These are phyloP conservation scores for Molorchus minor DNA, from an alignment of 2,888 invertebrate genomes.

Conservation along the genomic window DNA sequence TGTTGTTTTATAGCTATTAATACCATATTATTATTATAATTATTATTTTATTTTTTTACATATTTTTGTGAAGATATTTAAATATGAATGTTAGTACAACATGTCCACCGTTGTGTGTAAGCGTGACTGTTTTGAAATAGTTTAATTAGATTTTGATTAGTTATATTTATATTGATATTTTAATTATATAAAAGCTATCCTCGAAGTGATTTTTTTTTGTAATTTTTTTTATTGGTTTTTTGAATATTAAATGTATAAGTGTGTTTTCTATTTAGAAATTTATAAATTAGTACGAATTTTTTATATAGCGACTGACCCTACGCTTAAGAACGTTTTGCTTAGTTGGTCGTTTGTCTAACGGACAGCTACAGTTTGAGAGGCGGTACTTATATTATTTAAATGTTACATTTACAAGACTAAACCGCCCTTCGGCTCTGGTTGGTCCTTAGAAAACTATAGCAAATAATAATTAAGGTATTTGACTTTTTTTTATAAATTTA, in stretches of 20 bases:
- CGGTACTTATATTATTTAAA: constrained; percentile 46
- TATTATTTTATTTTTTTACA: constrained; percentile 66
- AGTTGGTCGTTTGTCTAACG: constrained; percentile 52
- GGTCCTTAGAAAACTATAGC: constrained; percentile 54
- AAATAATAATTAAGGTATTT: constrained; percentile 59
- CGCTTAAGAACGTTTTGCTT: constrained; percentile 55
- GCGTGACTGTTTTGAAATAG: constrained; percentile 63
- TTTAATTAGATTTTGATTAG: constrained; percentile 62
- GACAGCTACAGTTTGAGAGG: constrained; percentile 46
- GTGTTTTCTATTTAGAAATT: constrained; percentile 64
- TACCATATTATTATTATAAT: constrained; percentile 62
- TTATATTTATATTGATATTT: constrained; percentile 64
- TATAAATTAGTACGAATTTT: constrained; percentile 60
- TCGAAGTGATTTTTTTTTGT: constrained; percentile 59
- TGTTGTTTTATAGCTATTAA: constrained; percentile 65
- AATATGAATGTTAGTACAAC: constrained; percentile 65
- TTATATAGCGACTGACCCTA: constrained; percentile 56
- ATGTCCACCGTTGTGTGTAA: constrained; percentile 61
- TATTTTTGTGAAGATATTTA: constrained; percentile 66
- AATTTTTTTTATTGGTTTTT: constrained; percentile 62
- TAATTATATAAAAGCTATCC: constrained; percentile 58
- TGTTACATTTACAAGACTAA: constrained; percentile 55
- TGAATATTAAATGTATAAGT: constrained; percentile 63
- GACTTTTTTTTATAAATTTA: constrained; percentile 61
- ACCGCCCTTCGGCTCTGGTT: constrained; percentile 51